Base-by-base conservation (phyloP, 1,140 invertebrate genomes). In the Atta texana region DNA sequence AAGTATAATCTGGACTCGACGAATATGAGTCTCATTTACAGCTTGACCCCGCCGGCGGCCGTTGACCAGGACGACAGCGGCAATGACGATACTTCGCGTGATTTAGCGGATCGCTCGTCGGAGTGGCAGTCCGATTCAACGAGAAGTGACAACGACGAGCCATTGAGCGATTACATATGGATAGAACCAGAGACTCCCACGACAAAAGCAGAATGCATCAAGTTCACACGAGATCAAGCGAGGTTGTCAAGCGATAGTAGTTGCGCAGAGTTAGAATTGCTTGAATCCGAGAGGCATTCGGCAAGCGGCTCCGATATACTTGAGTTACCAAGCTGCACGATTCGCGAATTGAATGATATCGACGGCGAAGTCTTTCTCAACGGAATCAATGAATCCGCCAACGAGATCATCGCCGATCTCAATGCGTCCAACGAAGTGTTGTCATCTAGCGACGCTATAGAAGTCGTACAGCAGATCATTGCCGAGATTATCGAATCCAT, bases 1-100 rank as follows among this genome's bases (percentile, higher is more conserved):
- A 94, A 95, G 34, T 95, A 95, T 39, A 93, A 91, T 77, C 77
- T 95, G 6, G 90, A 93, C 76, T 87, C 92, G 0, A 71, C 87
- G 2, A 92, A 93, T 10, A 94, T 95, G 92, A 93, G 74, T 72
- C 64, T 91, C 7, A 92, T 95, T 61, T 95, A 95, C 44, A 95
- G 94, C 28, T 76, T 95, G 1, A 93, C 94, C 0, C 94, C 94
- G 2, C 87, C 90, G 7, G 78, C 78, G 3, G 24, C 18, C 0
- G 21, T 85, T 3, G 71, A 91, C 2, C 28, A 63, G 0, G 75
- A 89, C 5, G 51, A 64, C 14, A 28, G 39, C 4, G 21, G 69
- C 1, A 61, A 75, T 5, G 21, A 24, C 8, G 72, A 84, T n/a
- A 51, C 14, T 2, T 64, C 21, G 16, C 16, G 14, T 3, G 71